phyloP scores from a whole-genome alignment of 2,797 vertebrate genomes.

The Sternarchorhynchus goeldii region DNA sequence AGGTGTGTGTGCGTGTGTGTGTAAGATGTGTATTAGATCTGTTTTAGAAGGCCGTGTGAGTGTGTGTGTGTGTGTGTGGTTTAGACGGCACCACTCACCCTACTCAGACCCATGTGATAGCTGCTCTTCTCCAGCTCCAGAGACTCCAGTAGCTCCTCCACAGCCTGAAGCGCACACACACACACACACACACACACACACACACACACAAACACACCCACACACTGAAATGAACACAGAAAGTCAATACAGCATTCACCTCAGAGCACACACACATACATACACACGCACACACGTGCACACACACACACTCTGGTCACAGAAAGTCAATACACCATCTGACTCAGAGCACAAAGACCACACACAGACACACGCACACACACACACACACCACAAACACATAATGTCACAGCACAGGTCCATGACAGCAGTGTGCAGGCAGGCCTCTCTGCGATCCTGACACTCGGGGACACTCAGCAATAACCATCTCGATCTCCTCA shows the following conservation, averaged over 20 bases:
- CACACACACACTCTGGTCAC: background rate
- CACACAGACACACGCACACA: background rate
- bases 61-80: background rate
- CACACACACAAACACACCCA: slow-evolving; percentile 45
- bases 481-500: slow-evolving; percentile 29
- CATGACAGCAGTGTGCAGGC: slow-evolving; percentile 41
- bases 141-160: slow-evolving; percentile 91
- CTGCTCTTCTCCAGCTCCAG: slow-evolving; percentile 95
- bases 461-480: slow-evolving; percentile 28
- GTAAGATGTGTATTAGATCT: too few relatives aligned
- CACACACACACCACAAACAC: slow-evolving; percentile 14
- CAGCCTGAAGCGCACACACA: slow-evolving; percentile 78
- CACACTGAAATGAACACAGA: slow-evolving; percentile 14
- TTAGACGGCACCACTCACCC: slow-evolving; percentile 73
- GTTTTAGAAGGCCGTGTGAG: too few relatives aligned
- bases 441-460: slow-evolving; percentile 1
- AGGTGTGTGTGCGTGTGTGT: too few relatives aligned
- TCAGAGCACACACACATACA: slow-evolving; percentile 30
- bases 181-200: slow-evolving; percentile 23
- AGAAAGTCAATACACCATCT: background rate
- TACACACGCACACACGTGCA: too few relatives aligned
- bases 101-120: slow-evolving; percentile 92
- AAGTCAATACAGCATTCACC: slow-evolving; percentile 10
- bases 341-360: slow-evolving; percentile 33
- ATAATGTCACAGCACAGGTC: background rate